These are phyloP conservation scores for Athene noctua DNA, from an alignment of 2,113 vertebrate genomes.

Conservation along the genomic window DNA sequence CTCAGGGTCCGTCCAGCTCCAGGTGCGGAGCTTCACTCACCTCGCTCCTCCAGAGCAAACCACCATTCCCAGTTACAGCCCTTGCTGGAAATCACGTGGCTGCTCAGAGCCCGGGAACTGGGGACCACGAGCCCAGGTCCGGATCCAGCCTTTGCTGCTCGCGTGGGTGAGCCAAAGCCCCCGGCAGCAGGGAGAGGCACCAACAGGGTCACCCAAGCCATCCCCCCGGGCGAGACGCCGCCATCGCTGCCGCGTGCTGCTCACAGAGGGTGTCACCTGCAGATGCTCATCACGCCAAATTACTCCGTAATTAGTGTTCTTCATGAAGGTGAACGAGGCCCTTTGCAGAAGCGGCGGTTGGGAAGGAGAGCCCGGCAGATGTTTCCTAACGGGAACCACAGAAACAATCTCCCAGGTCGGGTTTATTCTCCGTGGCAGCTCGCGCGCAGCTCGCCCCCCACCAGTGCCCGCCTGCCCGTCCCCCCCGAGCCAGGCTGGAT, in stretches of 20 bases:
- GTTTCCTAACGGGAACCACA: background rate
- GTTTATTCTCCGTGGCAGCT: background rate
- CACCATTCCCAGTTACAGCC: background rate
- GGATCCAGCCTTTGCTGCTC: no score
- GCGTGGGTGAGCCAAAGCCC: background rate
- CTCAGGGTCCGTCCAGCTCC: background rate
- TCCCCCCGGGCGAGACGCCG: background rate
- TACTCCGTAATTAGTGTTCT: background rate
- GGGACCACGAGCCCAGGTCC: background rate
- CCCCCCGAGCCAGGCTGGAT: no score
- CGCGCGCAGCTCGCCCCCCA: accelerated
- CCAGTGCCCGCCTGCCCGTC: accelerated
- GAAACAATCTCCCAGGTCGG: background rate
- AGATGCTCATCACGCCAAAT: background rate
- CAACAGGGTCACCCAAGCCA: background rate
- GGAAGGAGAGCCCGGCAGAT: background rate
- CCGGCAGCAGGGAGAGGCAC: accelerated
- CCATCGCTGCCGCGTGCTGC: background rate
- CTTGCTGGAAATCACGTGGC: no score
- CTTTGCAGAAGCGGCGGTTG: background rate
- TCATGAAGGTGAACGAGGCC: background rate
- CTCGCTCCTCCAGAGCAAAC: background rate
- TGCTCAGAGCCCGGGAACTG: background rate
- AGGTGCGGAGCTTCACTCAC: background rate
- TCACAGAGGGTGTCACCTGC: background rate